A percentile compares a stretch with the other conserved stretches of the same genome.
Evolutionary conservation across 23 tunicate species (phyloP).

Genomic region (Trididemnum clinides): DNA sequence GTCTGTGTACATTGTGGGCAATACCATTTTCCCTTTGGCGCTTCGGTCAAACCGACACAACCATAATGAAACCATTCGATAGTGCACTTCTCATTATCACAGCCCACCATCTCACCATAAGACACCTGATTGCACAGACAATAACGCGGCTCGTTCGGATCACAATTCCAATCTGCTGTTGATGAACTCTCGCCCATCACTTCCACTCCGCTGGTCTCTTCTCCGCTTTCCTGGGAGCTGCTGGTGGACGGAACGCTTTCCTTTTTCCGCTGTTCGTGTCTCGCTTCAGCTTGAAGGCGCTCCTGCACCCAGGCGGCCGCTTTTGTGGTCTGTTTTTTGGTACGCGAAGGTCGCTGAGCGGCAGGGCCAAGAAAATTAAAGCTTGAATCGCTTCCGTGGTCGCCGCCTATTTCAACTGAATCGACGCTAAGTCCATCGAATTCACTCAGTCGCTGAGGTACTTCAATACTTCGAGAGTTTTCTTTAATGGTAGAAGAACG

Average conservation of each 20-base stretch:
- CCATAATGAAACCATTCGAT: conserved; percentile 99
- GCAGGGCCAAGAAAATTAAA: conserved; percentile 7
- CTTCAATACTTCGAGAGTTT: neutral
- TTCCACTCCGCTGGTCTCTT: conserved; percentile 47
- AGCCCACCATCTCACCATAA: conserved; percentile 94
- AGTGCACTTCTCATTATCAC: conserved; percentile 91
- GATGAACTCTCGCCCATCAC: conserved; percentile 39
- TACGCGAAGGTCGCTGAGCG: conserved; percentile 72
- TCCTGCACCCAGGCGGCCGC: conserved; percentile 98
- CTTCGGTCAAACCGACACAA: conserved; percentile 81
- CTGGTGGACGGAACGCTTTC: conserved; percentile 37
- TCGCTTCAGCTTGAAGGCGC: conserved; percentile 75
- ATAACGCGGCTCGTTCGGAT: conserved; percentile 89
- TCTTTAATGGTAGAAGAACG: neutral
- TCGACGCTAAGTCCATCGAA: conserved; percentile 34
- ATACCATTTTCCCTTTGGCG: conserved; percentile 99
- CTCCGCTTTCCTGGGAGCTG: neutral
- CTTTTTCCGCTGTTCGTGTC: conserved; percentile 74
- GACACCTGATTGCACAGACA: conserved; percentile 91
- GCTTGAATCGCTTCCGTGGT: conserved; percentile 62
- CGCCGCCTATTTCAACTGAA: conserved; percentile 58
- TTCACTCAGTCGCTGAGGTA: neutral
- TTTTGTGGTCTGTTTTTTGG: conserved; percentile 87
- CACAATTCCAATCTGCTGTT: conserved; percentile 70
- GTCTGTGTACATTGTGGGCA: conserved; percentile 95